phyloP scores from a whole-genome alignment of 64 coral and sea anemone species.

The Trachythela sp. region DNA sequence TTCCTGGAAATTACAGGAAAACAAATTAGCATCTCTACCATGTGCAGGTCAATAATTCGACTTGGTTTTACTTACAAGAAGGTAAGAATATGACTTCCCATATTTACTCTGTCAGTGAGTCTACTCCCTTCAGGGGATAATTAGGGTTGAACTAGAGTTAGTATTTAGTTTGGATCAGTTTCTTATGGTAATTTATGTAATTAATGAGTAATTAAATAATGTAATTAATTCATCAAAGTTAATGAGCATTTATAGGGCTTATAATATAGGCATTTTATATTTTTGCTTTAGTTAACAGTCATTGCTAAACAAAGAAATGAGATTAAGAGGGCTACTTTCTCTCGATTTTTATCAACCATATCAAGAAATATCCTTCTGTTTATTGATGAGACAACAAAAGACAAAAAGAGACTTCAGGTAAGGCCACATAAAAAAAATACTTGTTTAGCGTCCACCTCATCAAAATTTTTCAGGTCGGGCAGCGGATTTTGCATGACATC shows the following conservation, averaged over 20 bases:
- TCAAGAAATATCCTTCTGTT: constrained; percentile 41
- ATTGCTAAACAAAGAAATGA: constrained; percentile 44
- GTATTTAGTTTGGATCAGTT: too few species aligned
- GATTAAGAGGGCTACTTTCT: constrained; percentile 11
- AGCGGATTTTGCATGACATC: too few species aligned
- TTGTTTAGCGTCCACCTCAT: too few species aligned
- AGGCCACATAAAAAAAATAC: too few species aligned
- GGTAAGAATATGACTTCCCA: constrained; percentile 34
- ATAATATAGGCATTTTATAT: neutral
- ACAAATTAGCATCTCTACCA: constrained; percentile 15
- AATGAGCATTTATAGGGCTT: too few species aligned
- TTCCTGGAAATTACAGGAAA: constrained; percentile 18
- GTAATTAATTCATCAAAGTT: too few species aligned
- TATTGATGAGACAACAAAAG: constrained; percentile 40
- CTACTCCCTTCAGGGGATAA: neutral
- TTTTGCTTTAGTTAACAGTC: constrained; percentile 26
- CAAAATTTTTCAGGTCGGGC: too few species aligned
- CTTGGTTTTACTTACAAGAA: constrained; percentile 44
- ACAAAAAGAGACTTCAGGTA: constrained; percentile 27
- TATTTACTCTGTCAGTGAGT: too few species aligned
- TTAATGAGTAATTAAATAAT: too few species aligned
- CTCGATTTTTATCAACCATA: constrained; percentile 19
- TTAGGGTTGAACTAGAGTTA: neutral
- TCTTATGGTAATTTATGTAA: too few species aligned
- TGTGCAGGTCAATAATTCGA: constrained; percentile 40